Evolutionary conservation across 2,888 invertebrate species (phyloP).

Genomic region (Galerucella pusilla): DNA sequence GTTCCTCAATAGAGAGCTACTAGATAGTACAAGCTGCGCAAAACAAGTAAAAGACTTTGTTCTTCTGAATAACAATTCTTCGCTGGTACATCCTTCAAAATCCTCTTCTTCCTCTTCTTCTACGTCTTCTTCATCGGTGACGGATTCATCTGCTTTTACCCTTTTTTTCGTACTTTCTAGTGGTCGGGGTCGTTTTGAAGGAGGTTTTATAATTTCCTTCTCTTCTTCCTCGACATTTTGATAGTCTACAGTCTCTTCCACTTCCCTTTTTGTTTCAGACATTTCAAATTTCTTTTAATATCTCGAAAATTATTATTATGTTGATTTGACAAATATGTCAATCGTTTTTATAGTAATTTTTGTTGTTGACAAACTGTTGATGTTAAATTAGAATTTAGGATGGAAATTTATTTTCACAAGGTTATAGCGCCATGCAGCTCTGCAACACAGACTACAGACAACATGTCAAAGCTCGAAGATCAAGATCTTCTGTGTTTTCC

Average conservation of each 20-base stretch:
- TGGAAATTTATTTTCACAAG: no score
- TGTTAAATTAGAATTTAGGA: no score
- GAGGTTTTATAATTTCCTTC: background rate
- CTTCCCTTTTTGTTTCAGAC: background rate
- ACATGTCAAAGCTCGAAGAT: no score
- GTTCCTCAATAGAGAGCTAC: conserved; percentile 66
- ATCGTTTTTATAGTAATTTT: background rate
- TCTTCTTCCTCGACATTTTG: conserved; percentile 10
- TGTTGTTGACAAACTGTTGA: background rate
- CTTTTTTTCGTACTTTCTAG: background rate
- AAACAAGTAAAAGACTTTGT: conserved; percentile 62
- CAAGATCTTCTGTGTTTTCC: no score
- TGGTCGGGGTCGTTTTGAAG: conserved; percentile 1
- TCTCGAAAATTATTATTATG: background rate
- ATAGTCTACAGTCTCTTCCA: background rate
- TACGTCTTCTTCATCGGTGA: conserved; percentile 8
- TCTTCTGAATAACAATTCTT: conserved; percentile 54
- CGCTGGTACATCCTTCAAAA: conserved; percentile 47
- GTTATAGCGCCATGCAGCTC: no score
- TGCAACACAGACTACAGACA: no score
- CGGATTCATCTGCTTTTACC: background rate
- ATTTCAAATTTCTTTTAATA: conserved; percentile 9
- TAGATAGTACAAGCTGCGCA: conserved; percentile 61
- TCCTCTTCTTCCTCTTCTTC: conserved; percentile 31
- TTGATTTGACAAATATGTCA: background rate